phyloP scores from a whole-genome alignment of 2,888 invertebrate genomes.

The Silvanus unidentatus region DNA sequence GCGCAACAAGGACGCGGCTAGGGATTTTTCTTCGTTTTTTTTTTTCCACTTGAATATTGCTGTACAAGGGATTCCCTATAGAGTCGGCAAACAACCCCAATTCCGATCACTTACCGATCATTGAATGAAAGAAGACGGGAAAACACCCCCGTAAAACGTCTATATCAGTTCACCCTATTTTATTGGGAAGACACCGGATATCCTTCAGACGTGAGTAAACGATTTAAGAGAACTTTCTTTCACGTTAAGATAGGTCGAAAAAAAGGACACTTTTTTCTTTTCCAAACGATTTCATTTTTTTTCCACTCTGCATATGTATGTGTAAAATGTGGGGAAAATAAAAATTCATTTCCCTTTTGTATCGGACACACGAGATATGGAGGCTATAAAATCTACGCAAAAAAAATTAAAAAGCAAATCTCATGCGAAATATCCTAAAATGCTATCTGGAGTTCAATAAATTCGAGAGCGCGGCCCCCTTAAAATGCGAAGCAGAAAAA shows the following conservation, averaged over 20 bases:
- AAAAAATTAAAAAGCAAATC: no score
- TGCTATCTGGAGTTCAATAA: no score
- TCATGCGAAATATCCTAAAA: no score
- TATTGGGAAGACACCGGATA: constrained; percentile 30
- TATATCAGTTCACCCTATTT: constrained; percentile 29
- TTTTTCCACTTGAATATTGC: constrained; percentile 16
- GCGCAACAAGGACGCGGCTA: constrained; percentile 14
- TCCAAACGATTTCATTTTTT: not conserved
- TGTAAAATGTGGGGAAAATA: no score
- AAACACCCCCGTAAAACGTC: constrained; percentile 26
- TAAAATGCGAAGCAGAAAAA: no score
- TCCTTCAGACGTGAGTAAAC: constrained; percentile 24
- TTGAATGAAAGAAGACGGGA: constrained; percentile 24
- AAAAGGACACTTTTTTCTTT: not conserved
- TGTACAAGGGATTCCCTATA: constrained; percentile 17
- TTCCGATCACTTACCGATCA: constrained; percentile 30
- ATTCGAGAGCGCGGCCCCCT: no score
- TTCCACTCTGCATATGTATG: no score
- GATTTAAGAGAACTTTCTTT: constrained; percentile 16
- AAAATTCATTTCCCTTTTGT: no score
- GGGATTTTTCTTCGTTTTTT: constrained; percentile 18
- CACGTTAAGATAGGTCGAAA: constrained; percentile 24
- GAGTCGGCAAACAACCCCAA: constrained; percentile 19
- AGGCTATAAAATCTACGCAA: no score
- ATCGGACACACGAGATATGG: no score